Base-by-base conservation (phyloP, 2,113 vertebrate species). In the Aegotheles bennettii region DNA sequence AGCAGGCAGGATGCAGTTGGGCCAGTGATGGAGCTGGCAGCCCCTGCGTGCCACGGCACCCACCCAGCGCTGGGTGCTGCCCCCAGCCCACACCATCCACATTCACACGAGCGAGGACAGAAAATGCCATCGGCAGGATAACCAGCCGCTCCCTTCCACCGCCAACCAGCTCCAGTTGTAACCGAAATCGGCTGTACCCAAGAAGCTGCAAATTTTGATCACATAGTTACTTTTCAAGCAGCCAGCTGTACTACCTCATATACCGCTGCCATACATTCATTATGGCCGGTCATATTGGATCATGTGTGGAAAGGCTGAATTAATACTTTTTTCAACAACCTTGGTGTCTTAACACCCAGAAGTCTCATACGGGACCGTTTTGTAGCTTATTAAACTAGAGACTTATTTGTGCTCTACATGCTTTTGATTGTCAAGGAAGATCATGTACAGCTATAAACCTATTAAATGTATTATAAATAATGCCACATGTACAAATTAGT, bases 391-490 rank as follows among this genome's bases (percentile, higher is more conserved):
- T 51, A 53, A 83, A 59, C 8, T 14, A 59, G 28, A 50, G 9
- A 54, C 3, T 9, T 43, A 64, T 84, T 67, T 87, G 60, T 11
- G 17, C 35, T 50, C n/a, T 40, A 61, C 48, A 65, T 73, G 31
- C 35, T 82, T 87, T 78, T 45, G 70, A 64, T 53, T 75, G n/a
- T 56, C 59, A 87, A 90, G 33, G 20, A 83, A 83, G 53, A 83
- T 13, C 11, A 64, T 0, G 4, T 20, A 48, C 40, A 69, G 56
- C 31, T 61, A 78, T 61, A 82, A 81, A 65, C 48, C 35, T 56
- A 48, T 24, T 5, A 87, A 81, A 67, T 45, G 5, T 16, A 57
- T 71, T 48, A 50, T 21, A 93, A 91, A 53, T 61, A 87, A 69
- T 0, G 3, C 29, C 26, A 73, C 33, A 40, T 6, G 43, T 77